Conservation (phyloP, 2,888 invertebrate genomes). For the Nephrocerus scutellatus region DNA sequence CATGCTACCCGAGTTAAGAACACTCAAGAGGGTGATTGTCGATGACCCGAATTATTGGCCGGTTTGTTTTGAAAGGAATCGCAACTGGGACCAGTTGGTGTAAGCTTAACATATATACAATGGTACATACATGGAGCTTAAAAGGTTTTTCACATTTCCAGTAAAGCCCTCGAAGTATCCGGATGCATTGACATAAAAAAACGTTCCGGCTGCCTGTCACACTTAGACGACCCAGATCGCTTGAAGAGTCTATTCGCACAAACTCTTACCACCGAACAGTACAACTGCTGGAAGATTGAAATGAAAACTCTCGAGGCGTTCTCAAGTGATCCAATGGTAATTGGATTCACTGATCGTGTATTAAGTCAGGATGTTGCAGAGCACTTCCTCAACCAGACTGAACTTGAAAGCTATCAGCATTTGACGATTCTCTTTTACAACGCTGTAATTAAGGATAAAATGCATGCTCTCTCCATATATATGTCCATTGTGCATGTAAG, state of each 20-base stretch:
- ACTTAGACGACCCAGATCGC: slow-evolving; percentile 75
- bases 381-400: slow-evolving; percentile 43
- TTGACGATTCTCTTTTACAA: slow-evolving; percentile 68
- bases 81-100: slow-evolving; percentile 79
- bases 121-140: background rate
- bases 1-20: slow-evolving; percentile 72
- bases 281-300: slow-evolving; percentile 46
- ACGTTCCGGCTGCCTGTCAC: slow-evolving; percentile 80
- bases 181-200: slow-evolving; percentile 79
- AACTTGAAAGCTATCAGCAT: slow-evolving; percentile 53
- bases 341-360: slow-evolving; percentile 65
- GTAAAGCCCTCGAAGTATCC: slow-evolving; percentile 60
- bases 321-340: slow-evolving; percentile 64
- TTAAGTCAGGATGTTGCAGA: slow-evolving; percentile 44
- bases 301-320: slow-evolving; percentile 66
- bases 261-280: slow-evolving; percentile 65
- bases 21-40: slow-evolving; percentile 66
- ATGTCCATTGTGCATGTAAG: slow-evolving; percentile 61
- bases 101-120: slow-evolving; percentile 50
- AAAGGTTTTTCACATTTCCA: slow-evolving; percentile 32
- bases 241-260: slow-evolving; percentile 71
- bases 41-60: slow-evolving; percentile 87
- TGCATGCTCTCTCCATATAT: slow-evolving; percentile 68
- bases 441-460: slow-evolving; percentile 71
- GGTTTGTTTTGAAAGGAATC: slow-evolving; percentile 69